These are phyloP conservation scores for Tenthredo amoena DNA, from an alignment of 2,888 invertebrate species.

Conservation along the genomic window DNA sequence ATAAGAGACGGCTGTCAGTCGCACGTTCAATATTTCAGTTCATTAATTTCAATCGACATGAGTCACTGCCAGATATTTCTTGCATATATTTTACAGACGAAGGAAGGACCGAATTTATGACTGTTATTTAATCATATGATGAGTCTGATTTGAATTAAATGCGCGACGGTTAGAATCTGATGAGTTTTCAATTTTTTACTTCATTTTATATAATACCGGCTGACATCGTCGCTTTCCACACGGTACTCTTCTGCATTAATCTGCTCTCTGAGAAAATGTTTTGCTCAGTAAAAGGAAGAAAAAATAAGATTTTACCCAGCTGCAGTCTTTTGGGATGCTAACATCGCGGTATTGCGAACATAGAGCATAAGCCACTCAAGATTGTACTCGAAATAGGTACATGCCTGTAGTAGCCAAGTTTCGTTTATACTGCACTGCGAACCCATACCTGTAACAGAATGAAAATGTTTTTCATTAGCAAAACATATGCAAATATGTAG, in stretches of 20 bases:
- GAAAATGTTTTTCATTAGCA: slow-evolving; percentile 20
- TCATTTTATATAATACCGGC: not conserved
- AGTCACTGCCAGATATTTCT: slow-evolving; percentile 32
- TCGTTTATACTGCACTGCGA: not conserved
- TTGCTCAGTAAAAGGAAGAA: not conserved
- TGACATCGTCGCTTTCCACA: too few species aligned
- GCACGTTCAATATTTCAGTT: slow-evolving; percentile 27
- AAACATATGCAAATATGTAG: not conserved
- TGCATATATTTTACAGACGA: not conserved
- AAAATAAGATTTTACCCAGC: not conserved
- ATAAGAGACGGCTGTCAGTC: slow-evolving; percentile 31
- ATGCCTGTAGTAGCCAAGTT: slow-evolving; percentile 4
- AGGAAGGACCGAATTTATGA: not conserved
- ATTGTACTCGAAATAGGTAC: slow-evolving; percentile 11
- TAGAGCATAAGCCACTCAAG: not conserved
- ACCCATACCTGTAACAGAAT: slow-evolving; percentile 30
- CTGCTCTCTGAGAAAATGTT: not conserved
- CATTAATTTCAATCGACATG: slow-evolving; percentile 28
- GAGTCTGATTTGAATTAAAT: not conserved
- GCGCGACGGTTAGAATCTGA: not conserved
- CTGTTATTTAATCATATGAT: not conserved
- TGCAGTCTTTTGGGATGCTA: not conserved
- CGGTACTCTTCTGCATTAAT: not conserved
- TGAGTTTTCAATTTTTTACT: not conserved
- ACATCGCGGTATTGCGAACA: not conserved